phyloP scores from a whole-genome alignment of 2,888 invertebrate genomes.

The Eupsilia transversa region DNA sequence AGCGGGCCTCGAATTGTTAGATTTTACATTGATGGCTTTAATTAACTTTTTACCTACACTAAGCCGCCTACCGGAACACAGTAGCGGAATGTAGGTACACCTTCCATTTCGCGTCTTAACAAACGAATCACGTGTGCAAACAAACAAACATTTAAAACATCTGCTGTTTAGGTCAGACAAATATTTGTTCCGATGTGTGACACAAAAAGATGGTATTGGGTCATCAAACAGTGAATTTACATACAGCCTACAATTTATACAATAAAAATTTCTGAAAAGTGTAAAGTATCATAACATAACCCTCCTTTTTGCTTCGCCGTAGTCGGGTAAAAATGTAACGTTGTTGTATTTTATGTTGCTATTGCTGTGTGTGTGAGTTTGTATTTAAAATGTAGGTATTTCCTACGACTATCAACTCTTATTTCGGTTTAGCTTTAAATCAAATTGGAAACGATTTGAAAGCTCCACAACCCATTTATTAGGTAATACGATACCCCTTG shows the following conservation, averaged over 20 bases:
- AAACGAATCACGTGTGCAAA: conserved; percentile 34
- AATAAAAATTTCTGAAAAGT: not conserved
- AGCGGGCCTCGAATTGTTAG: too few relatives aligned
- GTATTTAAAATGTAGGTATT: not conserved
- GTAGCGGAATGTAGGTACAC: not conserved
- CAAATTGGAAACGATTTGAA: not conserved
- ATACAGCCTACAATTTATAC: not conserved
- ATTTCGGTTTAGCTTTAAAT: not conserved
- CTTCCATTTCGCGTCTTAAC: conserved; percentile 27
- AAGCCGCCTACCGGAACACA: not conserved
- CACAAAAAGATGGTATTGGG: conserved; percentile 10
- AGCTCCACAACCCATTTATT: too few relatives aligned
- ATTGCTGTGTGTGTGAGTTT: not conserved
- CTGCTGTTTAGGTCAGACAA: conserved; percentile 24
- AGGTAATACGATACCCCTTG: too few relatives aligned
- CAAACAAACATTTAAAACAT: conserved; percentile 24
- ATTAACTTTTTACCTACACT: not conserved
- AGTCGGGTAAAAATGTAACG: too few relatives aligned
- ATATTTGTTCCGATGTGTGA: conserved; percentile 37
- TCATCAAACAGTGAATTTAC: conserved; percentile 31
- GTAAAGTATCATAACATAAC: too few relatives aligned
- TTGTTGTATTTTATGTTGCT: not conserved
- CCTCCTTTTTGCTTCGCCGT: too few relatives aligned
- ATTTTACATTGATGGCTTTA: not conserved
- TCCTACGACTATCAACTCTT: not conserved